These are phyloP conservation scores for Noctua janthe DNA, from an alignment of 2,888 invertebrate genomes.

Conservation along the genomic window DNA sequence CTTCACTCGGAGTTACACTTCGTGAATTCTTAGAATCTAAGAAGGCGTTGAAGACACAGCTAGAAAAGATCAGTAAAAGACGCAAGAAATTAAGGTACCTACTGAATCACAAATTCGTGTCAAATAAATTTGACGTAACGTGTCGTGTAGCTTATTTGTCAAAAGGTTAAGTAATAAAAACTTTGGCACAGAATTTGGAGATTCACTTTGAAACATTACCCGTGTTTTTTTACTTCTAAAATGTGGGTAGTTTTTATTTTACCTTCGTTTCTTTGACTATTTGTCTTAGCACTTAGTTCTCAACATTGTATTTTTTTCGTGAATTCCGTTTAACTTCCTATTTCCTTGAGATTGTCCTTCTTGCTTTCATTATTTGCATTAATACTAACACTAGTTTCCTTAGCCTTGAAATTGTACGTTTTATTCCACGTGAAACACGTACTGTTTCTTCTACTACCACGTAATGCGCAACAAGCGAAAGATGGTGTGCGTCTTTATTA, in stretches of 20 bases:
- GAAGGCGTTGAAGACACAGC: conserved; percentile 39
- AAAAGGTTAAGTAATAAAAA: conserved; percentile 41
- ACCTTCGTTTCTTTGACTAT: conserved; percentile 2
- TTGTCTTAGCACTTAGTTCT: neutral
- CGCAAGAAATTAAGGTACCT: conserved; percentile 55
- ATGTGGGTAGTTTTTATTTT: conserved; percentile 29
- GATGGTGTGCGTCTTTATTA: conserved; percentile 1
- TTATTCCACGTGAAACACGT: neutral
- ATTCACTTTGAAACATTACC: conserved; percentile 27
- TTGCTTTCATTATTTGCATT: neutral
- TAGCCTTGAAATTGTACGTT: neutral
- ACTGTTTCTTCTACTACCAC: neutral
- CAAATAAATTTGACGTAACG: conserved; percentile 54
- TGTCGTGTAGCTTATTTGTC: conserved; percentile 40
- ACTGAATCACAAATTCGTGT: conserved; percentile 52
- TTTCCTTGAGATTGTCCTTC: neutral
- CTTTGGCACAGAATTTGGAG: conserved; percentile 41
- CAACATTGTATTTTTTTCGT: neutral
- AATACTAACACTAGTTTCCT: neutral
- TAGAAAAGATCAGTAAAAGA: conserved; percentile 53
- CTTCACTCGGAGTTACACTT: conserved; percentile 21
- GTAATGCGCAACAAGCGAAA: conserved; percentile 31
- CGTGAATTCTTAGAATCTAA: conserved; percentile 42
- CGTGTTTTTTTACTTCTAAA: conserved; percentile 25
- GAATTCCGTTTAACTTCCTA: neutral